Base-by-base conservation (phyloP, 2,888 invertebrate species). In the Meiosimyza platycephala region DNA sequence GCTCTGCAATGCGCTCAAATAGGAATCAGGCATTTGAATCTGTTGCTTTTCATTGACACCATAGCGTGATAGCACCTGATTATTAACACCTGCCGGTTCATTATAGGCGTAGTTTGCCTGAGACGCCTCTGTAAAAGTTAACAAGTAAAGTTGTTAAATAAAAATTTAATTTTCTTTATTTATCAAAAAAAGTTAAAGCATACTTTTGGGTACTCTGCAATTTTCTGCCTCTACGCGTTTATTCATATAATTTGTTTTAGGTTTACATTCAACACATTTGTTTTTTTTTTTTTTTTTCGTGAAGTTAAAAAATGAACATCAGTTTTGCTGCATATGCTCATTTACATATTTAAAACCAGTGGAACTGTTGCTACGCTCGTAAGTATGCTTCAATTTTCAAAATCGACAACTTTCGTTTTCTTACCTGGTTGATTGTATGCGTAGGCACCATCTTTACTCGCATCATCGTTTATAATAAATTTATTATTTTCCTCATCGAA, bases 21-120 rank as follows among this genome's bases (percentile, higher is more conserved):
- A 91, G 0, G 91, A 89, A n/a, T 92, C 89, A 82, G 91, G 91
- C 76, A 91, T 90, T 74, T 82, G 78, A 71, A 91, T 88, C 80
- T 91, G 90, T 55, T 90, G 90, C 64, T 76, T 69, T 57, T 91
- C 90, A 11, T 90, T 90, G 16, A 89, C 88, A 0, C 92, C 92
- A 74, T 88, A 89, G 68, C 90, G 88, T 0, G 86, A 86, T 0
- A 86, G 78, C 0, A 83, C 81, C 48, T 83, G 80, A 60, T 40
- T 40, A 9, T 40, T 40, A 9, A 40, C 40, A 40, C 40, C 40
- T 2, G 40, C 40, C 9, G 40, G 70, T 82, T 85, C 40, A 83
- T 79, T 40, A 67, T 82, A 85, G 48, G 83, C 79, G 72, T 79
- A 86, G 89, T 90, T 88, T 50, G 80, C 78, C 69, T 84, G 84